Evolutionary conservation across 2,113 vertebrate species (phyloP), one percentile per base, ranked within the genome.

Genomic region (Lophotis ruficrista): DNA sequence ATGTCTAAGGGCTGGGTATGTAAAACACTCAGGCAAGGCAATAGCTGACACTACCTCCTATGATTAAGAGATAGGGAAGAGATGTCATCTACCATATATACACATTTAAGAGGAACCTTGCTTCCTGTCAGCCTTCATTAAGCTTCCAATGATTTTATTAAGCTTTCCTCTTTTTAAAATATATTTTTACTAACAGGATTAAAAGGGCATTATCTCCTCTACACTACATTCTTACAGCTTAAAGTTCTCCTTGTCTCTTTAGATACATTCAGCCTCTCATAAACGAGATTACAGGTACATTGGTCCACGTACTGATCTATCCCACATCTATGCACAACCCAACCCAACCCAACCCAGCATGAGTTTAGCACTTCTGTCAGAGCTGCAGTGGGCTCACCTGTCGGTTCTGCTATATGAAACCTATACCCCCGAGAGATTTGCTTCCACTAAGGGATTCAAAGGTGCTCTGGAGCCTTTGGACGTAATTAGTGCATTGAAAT

Each of bases 111-210:
- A 81, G 60, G 58, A 91, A 80, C n/a, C n/a, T 76, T 2, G 0
- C 71, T 95, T 83, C 51, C 43, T 83, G 78, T 91, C 78, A 90
- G 12, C 71, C 33, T 81, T 77, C 83, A 73, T 88, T 64, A 60
- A 88, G 57, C 31, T 92, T 64, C n/a, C 14, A 53, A 53, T 37
- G 17, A 90, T 83, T 94, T 88, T 81, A 83, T 91, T 94, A 93
- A 77, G 17, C 56, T 45, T 68, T 25, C 43, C 24, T 64, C 58
- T 87, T 57, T 38, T 7, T 19, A 78, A 60, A 71, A 88, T 51
- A 8, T 31, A 33, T 27, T 93, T 90, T 66, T 50, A 60, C 33
- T 51, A 60, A 14, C 3, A 5, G 37, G n/a, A 72, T 85, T 85
- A 66, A 71, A 89, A 57, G 27, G 81, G 24, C 18, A 48, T 18